Evolutionary conservation across 2,113 vertebrate species (phyloP), one percentile per base, ranked within the genome.

Genomic region (Callocephalon fimbriatum): DNA sequence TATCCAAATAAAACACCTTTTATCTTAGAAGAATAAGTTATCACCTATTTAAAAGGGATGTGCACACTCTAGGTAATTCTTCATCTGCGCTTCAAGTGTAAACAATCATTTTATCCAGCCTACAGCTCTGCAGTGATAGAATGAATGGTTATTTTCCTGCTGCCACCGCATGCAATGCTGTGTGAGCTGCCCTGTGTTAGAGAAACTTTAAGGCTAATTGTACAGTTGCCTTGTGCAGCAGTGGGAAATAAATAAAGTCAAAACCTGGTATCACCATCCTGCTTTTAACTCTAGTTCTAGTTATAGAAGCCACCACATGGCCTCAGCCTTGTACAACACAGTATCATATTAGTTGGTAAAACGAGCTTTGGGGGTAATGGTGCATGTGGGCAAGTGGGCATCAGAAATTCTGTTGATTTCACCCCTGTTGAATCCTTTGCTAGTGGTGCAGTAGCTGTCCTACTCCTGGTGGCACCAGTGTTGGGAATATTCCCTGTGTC

Each of bases 321-420:
- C 10, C 48, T 90, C 44, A 37, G 48, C 19, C 21, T 37, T 9
- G 35, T 22, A 31, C 8, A 45, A 10, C 10, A 13, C 5, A 29
- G 8, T 8, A 11, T 10, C 23, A 37, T 40, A 26, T 12, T 32
- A 48, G 12, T 32, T 19, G 8, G 31, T 40, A 25, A 73, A 56
- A 53, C 0, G 7, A 72, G 7, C 48, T 76, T 35, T 51, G 44
- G 45, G 15, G 4, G 8, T 4, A 20, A 20, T 1, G 2, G 20
- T 40, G 32, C 5, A 1, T 3, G 6, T 10, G 8, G 5, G 18
- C 1, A 16, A 5, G 8, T 50, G 54, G 32, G 11, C 42, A 37
- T 19, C 44, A 88, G 12, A 54, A 70, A 77, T 80, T 81, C 37
- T 54, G 54, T 27, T 81, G 37, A 31, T 51, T 75, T 72, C 58